phyloP scores from a whole-genome alignment of 2,888 invertebrate species.

The Tetropium fuscum region DNA sequence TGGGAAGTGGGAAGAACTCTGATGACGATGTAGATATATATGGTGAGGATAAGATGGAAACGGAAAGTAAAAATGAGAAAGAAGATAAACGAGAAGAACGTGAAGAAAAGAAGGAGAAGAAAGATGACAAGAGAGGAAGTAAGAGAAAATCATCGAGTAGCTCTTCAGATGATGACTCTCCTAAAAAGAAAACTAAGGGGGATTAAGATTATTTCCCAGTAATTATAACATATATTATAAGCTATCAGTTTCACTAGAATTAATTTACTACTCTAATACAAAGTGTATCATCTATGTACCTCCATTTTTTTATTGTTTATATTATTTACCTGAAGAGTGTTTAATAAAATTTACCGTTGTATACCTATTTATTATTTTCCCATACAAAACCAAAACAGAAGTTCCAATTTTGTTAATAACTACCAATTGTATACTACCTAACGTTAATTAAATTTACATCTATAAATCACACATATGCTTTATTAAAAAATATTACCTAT shows the following conservation, averaged over 20 bases:
- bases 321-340: slow-evolving; percentile 11
- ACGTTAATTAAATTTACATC: no score
- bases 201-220: slow-evolving; percentile 25
- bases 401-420: no score
- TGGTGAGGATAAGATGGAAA: slow-evolving; percentile 43
- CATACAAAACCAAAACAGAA: not conserved
- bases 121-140: slow-evolving; percentile 38
- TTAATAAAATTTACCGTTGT: slow-evolving; percentile 16
- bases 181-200: slow-evolving; percentile 56
- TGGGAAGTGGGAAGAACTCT: slow-evolving; percentile 53
- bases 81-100: slow-evolving; percentile 35
- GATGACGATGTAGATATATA: slow-evolving; percentile 47
- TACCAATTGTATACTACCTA: no score
- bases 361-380: not conserved
- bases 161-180: slow-evolving; percentile 55
- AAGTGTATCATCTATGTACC: not conserved
- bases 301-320: slow-evolving; percentile 17
- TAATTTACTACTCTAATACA: not conserved
- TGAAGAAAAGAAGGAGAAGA: slow-evolving; percentile 30
- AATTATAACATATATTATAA: slow-evolving; percentile 5
- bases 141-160: slow-evolving; percentile 57
- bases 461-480: no score
- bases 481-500: no score
- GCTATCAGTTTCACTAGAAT: slow-evolving; percentile 1
- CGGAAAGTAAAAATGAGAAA: slow-evolving; percentile 35